phyloP scores from a whole-genome alignment of 2,113 vertebrate species.

The Rousettus leschenaultii region DNA sequence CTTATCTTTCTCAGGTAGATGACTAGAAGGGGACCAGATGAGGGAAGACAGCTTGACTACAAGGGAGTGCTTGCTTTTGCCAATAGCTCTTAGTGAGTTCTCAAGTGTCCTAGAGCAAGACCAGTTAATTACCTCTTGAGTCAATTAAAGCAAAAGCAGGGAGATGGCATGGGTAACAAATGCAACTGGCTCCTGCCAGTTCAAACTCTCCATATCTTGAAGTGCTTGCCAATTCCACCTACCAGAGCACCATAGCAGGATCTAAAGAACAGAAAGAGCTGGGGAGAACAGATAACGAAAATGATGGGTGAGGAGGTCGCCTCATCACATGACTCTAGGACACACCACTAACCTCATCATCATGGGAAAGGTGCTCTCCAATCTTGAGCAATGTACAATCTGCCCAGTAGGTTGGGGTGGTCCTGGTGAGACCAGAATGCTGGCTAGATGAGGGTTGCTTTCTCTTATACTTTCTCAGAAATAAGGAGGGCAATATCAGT shows the following conservation, averaged over 20 bases:
- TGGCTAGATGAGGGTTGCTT: background rate
- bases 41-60: background rate
- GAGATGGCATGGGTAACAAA: background rate
- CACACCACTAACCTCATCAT: background rate
- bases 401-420: background rate
- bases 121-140: background rate
- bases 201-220: background rate
- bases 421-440: background rate
- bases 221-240: background rate
- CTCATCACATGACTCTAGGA: background rate
- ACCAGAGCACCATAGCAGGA: background rate
- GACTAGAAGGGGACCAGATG: background rate
- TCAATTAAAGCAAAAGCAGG: background rate
- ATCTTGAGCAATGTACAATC: background rate
- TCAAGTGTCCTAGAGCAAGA: background rate
- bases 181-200: background rate
- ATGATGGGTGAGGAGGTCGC: background rate
- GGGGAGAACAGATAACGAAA: background rate
- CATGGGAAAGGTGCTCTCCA: background rate
- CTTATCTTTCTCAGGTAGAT: background rate
- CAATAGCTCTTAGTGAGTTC: background rate
- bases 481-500: background rate
- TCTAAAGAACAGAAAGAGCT: background rate
- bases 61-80: background rate
- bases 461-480: background rate